These are phyloP conservation scores for Vulpes ferrilata DNA, from an alignment of 2,113 vertebrate species.

Conservation along the genomic window DNA sequence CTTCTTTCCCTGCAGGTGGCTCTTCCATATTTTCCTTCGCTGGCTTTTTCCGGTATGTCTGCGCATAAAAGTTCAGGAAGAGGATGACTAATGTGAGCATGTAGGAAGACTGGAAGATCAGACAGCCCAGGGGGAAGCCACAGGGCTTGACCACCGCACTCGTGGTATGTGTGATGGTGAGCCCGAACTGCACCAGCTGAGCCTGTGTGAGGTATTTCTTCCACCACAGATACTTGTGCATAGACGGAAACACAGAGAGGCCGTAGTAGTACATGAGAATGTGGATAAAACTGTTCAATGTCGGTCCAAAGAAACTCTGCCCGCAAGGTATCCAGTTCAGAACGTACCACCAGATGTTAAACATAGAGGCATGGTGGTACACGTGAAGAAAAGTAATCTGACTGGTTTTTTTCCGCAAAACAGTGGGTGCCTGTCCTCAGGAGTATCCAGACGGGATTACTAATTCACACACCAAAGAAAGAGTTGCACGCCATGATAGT, in stretches of 20 bases:
- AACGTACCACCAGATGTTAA: no score
- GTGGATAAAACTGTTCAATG: conserved; percentile 94
- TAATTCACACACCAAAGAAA: background rate
- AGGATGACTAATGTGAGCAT: conserved; percentile 93
- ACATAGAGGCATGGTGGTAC: no score
- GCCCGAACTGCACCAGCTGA: conserved; percentile 93
- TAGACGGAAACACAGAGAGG: conserved; percentile 92
- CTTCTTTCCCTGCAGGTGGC: conserved; percentile 76
- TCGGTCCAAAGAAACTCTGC: conserved; percentile 92
- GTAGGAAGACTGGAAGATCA: conserved; percentile 94
- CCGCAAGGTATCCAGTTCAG: no score
- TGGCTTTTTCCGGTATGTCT: conserved; percentile 91
- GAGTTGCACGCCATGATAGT: background rate
- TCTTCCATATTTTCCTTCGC: conserved; percentile 80
- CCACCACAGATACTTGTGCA: conserved; percentile 95
- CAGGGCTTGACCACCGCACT: conserved; percentile 92
- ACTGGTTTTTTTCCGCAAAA: no score
- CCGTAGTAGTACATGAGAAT: conserved; percentile 95
- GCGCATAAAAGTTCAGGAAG: conserved; percentile 93
- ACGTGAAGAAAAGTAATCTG: no score
- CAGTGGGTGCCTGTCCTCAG: background rate
- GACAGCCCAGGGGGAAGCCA: conserved; percentile 93
- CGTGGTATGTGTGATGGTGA: conserved; percentile 93
- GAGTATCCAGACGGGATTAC: background rate
- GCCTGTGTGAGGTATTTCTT: conserved; percentile 95